A percentile compares a stretch with the other conserved stretches of the same genome.
These are phyloP conservation scores for Crioceris asparagi DNA, from an alignment of 2,888 invertebrate genomes.

Conservation along the genomic window DNA sequence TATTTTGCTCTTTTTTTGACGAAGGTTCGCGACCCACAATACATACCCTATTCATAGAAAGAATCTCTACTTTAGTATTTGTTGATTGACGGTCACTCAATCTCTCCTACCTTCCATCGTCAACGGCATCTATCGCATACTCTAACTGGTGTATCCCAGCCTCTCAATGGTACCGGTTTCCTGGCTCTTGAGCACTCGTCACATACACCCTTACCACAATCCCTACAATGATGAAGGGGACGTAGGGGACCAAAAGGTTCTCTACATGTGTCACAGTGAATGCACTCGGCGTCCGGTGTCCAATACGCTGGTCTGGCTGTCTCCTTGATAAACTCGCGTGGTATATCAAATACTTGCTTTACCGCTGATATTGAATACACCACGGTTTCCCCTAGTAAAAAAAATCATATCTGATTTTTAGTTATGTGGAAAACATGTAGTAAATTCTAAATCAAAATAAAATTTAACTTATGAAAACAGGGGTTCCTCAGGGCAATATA, in stretches of 20 bases:
- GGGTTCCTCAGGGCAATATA: no score
- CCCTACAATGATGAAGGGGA: conserved; percentile 56
- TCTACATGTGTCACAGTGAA: conserved; percentile 54
- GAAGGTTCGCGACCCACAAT: no score
- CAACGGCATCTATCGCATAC: conserved; percentile 58
- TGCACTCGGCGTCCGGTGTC: conserved; percentile 64
- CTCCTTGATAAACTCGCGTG: conserved; percentile 67
- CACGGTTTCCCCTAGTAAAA: conserved; percentile 51
- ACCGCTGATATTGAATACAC: conserved; percentile 61
- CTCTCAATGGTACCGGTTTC: conserved; percentile 58
- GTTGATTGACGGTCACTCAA: no score
- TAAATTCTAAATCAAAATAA: no score
- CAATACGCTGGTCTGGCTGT: conserved; percentile 68
- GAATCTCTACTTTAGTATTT: no score
- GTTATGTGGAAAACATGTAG: no score
- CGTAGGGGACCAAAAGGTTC: conserved; percentile 44
- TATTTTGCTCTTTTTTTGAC: no score
- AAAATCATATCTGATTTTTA: no score
- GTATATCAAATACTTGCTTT: conserved; percentile 60
- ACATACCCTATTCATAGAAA: no score
- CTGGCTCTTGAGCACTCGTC: conserved; percentile 46
- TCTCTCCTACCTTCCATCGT: conserved; percentile 2
- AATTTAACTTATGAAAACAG: no score
- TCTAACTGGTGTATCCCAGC: conserved; percentile 61
- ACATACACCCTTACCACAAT: conserved; percentile 64